A percentile compares a stretch with the other conserved stretches of the same genome.
These are phyloP conservation scores for Drosophila hydei DNA, from an alignment of 1,140 invertebrate genomes.

Conservation along the genomic window DNA sequence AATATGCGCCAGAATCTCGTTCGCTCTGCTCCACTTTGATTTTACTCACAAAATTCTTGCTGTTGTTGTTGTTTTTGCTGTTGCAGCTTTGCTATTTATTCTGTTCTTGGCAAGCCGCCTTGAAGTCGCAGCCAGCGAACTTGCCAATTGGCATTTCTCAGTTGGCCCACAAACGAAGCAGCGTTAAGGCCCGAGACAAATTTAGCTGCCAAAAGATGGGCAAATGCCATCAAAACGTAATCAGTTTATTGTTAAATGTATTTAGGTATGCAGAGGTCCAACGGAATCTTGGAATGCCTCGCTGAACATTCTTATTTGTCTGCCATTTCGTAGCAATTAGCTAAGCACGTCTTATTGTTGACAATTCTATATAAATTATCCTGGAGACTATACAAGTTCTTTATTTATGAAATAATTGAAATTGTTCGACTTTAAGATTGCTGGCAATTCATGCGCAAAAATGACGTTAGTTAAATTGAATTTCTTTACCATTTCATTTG, in stretches of 20 bases:
- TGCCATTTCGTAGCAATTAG: too few relatives aligned
- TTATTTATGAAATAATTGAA: too few relatives aligned
- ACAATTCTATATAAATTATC: too few relatives aligned
- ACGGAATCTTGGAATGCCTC: too few relatives aligned
- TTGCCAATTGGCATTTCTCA: constrained; percentile 45
- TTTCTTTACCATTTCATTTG: too few relatives aligned
- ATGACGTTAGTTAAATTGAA: too few relatives aligned
- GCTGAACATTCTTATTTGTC: too few relatives aligned
- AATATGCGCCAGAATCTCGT: constrained; percentile 72
- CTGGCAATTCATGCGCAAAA: too few relatives aligned
- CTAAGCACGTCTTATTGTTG: too few relatives aligned
- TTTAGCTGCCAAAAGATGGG: constrained; percentile 9
- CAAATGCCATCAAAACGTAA: constrained; percentile 26
- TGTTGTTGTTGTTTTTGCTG: constrained; percentile 33
- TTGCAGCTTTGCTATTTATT: constrained; percentile 31
- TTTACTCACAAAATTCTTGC: constrained; percentile 24
- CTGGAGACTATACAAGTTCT: too few relatives aligned
- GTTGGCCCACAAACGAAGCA: constrained; percentile 27
- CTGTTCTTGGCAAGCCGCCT: constrained; percentile 32
- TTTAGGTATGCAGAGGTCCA: neutral
- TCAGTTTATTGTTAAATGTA: constrained; percentile 14
- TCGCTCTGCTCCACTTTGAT: constrained; percentile 58
- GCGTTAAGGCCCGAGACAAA: constrained; percentile 9
- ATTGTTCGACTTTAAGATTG: too few relatives aligned
- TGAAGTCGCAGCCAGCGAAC: constrained; percentile 18